Base-by-base conservation (phyloP, 2,888 invertebrate genomes). In the Camponotus fellah region DNA sequence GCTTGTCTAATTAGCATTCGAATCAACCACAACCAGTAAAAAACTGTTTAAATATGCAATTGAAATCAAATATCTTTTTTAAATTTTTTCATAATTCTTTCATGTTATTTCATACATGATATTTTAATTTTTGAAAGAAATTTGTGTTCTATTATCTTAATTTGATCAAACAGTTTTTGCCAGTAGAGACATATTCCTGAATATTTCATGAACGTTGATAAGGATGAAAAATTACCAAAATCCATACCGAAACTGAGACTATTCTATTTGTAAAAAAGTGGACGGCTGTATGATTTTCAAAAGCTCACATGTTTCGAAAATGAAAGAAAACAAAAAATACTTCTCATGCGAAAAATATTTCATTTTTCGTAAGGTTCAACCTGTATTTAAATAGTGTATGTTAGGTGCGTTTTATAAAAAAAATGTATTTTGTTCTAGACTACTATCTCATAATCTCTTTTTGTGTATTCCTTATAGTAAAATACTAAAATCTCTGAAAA, bases 231-330 rank as follows among this genome's bases (percentile, higher is more conserved):
- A 80, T 62, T 26, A 62, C 26, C 43, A 69, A 77, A 77, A 77
- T 58, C 12, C 56, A 32, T 68, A 43, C n/a, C 77, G 56, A 32
- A 5, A 62, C 12, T 72, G 37, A 6, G 9, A 21, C 72, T 80
- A 80, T 58, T 69, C 77, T 77, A 77, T 26, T 77, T n/a, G 37
- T 14, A 80, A 80, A 80, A 80, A 72, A 12, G 37, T 80, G 49
- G 79, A 79, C 60, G 60, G 26, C 34, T 79, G 71, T 71, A 49
- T 62, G 46, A 49, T 17, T 72, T 80, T 21, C 72, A 60, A 71
- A 69, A 58, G 46, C 58, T 79, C 58, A 71, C 14, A 43, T 69
- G 32, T 43, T 58, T 43, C 34, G 58, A 77, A 69, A 79, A 79
- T 43, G 71, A 79, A 26, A 21, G 66, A 17, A 49, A 76, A 66